These are phyloP conservation scores for Aethina tumida DNA, from an alignment of 1,140 invertebrate species.

Conservation along the genomic window DNA sequence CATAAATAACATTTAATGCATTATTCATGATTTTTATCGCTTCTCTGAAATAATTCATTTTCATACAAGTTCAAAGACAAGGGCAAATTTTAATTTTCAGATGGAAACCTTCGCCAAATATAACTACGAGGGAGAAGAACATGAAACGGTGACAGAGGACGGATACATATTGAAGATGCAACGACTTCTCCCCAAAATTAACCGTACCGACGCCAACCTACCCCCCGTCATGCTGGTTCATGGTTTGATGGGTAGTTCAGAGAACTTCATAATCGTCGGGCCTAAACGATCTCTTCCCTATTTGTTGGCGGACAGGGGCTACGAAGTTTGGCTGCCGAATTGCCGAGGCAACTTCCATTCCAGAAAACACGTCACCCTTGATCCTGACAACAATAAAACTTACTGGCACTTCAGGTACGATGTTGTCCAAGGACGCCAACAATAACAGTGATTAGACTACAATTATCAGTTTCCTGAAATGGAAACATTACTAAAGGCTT, in stretches of 20 bases:
- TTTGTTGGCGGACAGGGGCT: conserved; percentile 46
- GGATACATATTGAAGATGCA: conserved; percentile 41
- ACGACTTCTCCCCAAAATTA: conserved; percentile 35
- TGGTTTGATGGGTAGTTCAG: neutral
- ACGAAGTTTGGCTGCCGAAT: conserved; percentile 65
- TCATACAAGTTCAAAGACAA: no score
- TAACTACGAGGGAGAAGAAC: conserved; percentile 23
- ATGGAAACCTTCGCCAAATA: conserved; percentile 44
- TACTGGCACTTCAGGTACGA: conserved; percentile 41
- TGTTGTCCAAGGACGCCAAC: no score
- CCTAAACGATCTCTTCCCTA: conserved; percentile 45
- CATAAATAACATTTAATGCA: no score
- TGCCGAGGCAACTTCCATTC: conserved; percentile 57
- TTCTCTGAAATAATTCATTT: no score
- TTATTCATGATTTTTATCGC: no score
- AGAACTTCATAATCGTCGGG: conserved; percentile 46
- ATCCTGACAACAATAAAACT: conserved; percentile 43
- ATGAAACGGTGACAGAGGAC: conserved; percentile 37
- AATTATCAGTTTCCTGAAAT: no score
- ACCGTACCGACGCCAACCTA: neutral
- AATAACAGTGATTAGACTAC: no score
- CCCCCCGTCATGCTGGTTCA: neutral
- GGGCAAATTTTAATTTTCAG: no score
- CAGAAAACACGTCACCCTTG: conserved; percentile 39
- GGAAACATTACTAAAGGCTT: no score